Percentiles rank a stretch among this genome's conserved stretches.
These are phyloP conservation scores for Drosophila rubida DNA, from an alignment of 2,888 invertebrate genomes.

Conservation along the genomic window DNA sequence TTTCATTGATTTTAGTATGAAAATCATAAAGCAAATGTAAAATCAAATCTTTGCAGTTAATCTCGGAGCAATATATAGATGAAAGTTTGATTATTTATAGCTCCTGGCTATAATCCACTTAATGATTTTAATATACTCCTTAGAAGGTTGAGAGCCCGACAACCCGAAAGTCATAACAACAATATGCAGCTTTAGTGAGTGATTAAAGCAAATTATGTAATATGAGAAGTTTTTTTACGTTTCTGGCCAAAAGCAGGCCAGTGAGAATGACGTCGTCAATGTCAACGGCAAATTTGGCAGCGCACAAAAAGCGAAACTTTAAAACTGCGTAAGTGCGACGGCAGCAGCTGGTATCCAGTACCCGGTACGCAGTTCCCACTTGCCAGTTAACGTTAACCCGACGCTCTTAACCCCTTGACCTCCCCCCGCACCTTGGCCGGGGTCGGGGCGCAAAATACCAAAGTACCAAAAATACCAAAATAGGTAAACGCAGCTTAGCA, in stretches of 20 bases:
- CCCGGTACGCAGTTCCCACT: too few species aligned
- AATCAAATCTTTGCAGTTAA: too few species aligned
- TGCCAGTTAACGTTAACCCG: background rate
- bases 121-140: background rate
- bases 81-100: background rate
- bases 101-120: background rate
- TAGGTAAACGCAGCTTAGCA: slow-evolving; percentile 68
- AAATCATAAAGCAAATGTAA: background rate
- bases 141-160: background rate
- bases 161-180: slow-evolving; percentile 21
- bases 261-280: slow-evolving; percentile 42
- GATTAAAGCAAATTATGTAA: slow-evolving; percentile 54
- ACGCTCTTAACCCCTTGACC: background rate
- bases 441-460: slow-evolving; percentile 17
- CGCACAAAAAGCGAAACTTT: slow-evolving; percentile 36
- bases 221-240: slow-evolving; percentile 34
- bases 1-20: background rate
- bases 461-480: slow-evolving; percentile 33
- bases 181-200: slow-evolving; percentile 52
- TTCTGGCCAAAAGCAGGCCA: background rate
- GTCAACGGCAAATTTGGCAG: slow-evolving; percentile 49
- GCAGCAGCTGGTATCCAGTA: slow-evolving; percentile 42
- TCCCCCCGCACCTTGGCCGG: slow-evolving; percentile 10
- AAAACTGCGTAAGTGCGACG: slow-evolving; percentile 34
- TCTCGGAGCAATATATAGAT: background rate